phyloP scores from a whole-genome alignment of 2,113 vertebrate species.

The Pachyramphus minor region DNA sequence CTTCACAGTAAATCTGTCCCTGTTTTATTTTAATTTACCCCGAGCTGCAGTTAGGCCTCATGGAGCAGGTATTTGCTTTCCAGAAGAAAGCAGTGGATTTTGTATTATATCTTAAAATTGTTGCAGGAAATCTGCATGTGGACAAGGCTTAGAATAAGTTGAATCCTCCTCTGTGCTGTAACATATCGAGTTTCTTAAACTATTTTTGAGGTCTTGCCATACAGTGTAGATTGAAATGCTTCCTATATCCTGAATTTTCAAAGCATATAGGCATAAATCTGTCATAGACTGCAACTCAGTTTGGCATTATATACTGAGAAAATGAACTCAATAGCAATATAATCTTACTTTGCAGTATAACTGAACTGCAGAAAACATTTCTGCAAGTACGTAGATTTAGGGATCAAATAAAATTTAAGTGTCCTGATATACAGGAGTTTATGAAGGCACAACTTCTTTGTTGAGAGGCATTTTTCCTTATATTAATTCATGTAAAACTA shows the following conservation, averaged over 20 bases:
- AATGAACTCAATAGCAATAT: slow-evolving; percentile 76
- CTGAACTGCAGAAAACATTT: slow-evolving; percentile 71
- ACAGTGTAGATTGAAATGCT: slow-evolving; percentile 61
- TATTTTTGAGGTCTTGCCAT: slow-evolving; percentile 28
- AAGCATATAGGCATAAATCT: slow-evolving; percentile 73
- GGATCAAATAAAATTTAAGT: slow-evolving; percentile 77
- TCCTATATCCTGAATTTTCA: slow-evolving; percentile 67
- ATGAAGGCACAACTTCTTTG: slow-evolving; percentile 72
- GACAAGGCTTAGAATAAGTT: neutral
- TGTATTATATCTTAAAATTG: neutral
- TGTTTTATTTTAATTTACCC: slow-evolving; percentile 47
- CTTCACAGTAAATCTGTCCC: neutral
- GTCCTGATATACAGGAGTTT: slow-evolving; percentile 70
- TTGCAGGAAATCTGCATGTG: neutral
- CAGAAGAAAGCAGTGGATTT: slow-evolving; percentile 13
- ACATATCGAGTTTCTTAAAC: slow-evolving; percentile 35
- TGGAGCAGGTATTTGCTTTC: slow-evolving; percentile 4
- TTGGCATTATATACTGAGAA: slow-evolving; percentile 72
- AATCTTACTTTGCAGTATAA: slow-evolving; percentile 78
- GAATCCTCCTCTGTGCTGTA: neutral
- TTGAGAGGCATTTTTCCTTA: slow-evolving; percentile 71
- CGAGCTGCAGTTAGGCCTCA: slow-evolving; percentile 18
- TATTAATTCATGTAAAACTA: slow-evolving; percentile 72
- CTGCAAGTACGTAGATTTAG: slow-evolving; percentile 65
- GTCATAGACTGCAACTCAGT: slow-evolving; percentile 67